Base-by-base conservation (phyloP, 1,140 invertebrate genomes). In the Drosophila teissieri region DNA sequence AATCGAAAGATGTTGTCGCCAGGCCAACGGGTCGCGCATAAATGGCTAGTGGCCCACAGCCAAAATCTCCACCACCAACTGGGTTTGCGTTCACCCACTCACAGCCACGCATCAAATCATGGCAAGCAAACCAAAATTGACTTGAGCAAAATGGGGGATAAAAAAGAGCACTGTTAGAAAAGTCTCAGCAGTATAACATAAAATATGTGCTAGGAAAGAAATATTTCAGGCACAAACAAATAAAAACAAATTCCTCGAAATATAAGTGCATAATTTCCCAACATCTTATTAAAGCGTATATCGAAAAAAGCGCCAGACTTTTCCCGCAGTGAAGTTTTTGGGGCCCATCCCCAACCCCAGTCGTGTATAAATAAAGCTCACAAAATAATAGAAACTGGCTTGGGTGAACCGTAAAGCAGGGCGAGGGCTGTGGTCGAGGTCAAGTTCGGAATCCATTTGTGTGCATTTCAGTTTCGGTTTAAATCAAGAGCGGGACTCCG, bases 391-490 rank as follows among this genome's bases (percentile, higher is more conserved):
- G 78, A 86, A 88, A 60, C 48, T 44, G 64, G 24, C 55, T 65
- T 67, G 37, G 60, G 12, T 42, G 44, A 57, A 4, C 24, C n/a
- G 15, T 11, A 34, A 4, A 36, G 45, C 15, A 31, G 44, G 36
- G 44, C 10, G n/a, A 1, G 34, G 31, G 49, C 10, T 45, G 44
- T 10, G 31, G 31, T 3, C 46, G 53, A 37, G 69, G 78, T 78
- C 78, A 73, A 78, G 84, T 72, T 86, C 65, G 70, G 85, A 86
- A 83, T 86, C 79, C 83, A 86, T 86, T 86, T 88, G 83, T 86
- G 83, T 88, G 83, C 83, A 86, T 86, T 86, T 86, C 83, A 88
- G 79, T 88, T 86, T 86, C 58, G 73, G 83, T 86, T 86, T 88
- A 88, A 86, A 86, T 86, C 83, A 86, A 82, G 70, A 75, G 39